Evolutionary conservation across 2,888 invertebrate genomes (phyloP).

Genomic region (Linnaemya tessellans): DNA sequence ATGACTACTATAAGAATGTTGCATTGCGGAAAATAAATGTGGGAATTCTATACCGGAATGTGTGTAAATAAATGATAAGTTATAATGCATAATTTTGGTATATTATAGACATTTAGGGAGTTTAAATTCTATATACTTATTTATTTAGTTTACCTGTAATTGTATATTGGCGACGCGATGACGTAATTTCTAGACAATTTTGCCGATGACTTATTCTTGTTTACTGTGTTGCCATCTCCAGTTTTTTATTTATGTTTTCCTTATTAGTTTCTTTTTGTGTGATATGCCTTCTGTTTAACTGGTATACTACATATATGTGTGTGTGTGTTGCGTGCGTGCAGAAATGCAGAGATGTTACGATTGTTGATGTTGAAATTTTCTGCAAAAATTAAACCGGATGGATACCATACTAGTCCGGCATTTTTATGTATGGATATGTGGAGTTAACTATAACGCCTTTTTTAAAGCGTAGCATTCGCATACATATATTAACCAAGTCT

Average conservation of each 20-base stretch:
- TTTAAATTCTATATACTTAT: background rate
- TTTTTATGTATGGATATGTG: background rate
- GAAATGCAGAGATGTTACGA: slow-evolving; percentile 53
- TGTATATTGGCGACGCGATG: slow-evolving; percentile 64
- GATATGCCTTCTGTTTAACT: background rate
- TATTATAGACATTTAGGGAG: background rate
- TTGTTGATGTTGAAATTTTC: slow-evolving; percentile 49
- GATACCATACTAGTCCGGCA: slow-evolving; percentile 4
- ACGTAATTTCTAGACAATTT: slow-evolving; percentile 69
- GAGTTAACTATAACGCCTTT: too few species aligned
- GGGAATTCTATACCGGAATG: slow-evolving; percentile 65
- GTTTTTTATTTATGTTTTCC: slow-evolving; percentile 24
- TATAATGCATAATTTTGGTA: background rate
- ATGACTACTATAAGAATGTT: slow-evolving; percentile 29
- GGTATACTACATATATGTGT: background rate
- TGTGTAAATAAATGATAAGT: slow-evolving; percentile 1
- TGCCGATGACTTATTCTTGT: slow-evolving; percentile 71
- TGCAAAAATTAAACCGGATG: slow-evolving; percentile 35
- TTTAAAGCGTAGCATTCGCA: too few species aligned
- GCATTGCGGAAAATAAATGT: slow-evolving; percentile 41
- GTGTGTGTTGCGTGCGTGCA: slow-evolving; percentile 13
- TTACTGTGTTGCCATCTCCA: slow-evolving; percentile 66
- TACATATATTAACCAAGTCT: too few species aligned
- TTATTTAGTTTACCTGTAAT: background rate
- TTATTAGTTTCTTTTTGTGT: background rate